Conservation (phyloP, 2,797 vertebrate genomes). For the Chromobotia macracanthus region DNA sequence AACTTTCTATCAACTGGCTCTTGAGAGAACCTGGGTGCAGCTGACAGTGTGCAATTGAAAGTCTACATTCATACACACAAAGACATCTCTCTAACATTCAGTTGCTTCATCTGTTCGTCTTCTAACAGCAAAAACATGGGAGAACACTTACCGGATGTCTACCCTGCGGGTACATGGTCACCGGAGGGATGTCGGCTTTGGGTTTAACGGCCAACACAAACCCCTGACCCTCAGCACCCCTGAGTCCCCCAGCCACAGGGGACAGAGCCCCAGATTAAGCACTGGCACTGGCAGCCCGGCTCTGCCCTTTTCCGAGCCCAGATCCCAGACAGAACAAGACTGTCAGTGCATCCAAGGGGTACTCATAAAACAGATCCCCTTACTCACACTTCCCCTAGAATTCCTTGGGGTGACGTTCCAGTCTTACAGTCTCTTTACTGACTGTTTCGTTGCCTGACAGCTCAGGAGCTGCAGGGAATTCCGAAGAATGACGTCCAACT, state of each 20-base stretch:
- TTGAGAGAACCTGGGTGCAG: slow-evolving; percentile 70
- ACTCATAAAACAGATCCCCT: slow-evolving; percentile 50
- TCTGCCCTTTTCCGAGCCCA: slow-evolving; percentile 55
- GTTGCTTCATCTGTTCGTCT: slow-evolving; percentile 26
- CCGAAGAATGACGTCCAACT: slow-evolving; percentile 68
- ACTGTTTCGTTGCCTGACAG: slow-evolving; percentile 44
- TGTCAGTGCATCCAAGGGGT: slow-evolving; percentile 54
- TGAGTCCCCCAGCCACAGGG: slow-evolving; percentile 69
- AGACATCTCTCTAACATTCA: slow-evolving; percentile 41
- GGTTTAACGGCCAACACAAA: slow-evolving; percentile 76
- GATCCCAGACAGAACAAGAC: slow-evolving; percentile 55
- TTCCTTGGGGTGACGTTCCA: slow-evolving; percentile 65
- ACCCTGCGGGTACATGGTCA: slow-evolving; percentile 92
- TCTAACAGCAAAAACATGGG: slow-evolving; percentile 35
- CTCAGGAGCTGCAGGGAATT: slow-evolving; percentile 69
- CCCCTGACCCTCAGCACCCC: slow-evolving; percentile 77
- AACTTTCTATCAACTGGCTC: slow-evolving; percentile 64
- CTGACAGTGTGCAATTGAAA: slow-evolving; percentile 56
- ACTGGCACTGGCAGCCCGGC: slow-evolving; percentile 55
- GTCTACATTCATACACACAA: no score
- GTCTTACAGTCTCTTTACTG: slow-evolving; percentile 55
- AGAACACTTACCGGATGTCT: slow-evolving; percentile 85
- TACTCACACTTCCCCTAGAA: slow-evolving; percentile 55
- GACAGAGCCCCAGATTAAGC: slow-evolving; percentile 39
- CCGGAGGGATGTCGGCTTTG: slow-evolving; percentile 74